Base-by-base conservation (phyloP, 2,797 vertebrate genomes). In the Epinephelus awoara region DNA sequence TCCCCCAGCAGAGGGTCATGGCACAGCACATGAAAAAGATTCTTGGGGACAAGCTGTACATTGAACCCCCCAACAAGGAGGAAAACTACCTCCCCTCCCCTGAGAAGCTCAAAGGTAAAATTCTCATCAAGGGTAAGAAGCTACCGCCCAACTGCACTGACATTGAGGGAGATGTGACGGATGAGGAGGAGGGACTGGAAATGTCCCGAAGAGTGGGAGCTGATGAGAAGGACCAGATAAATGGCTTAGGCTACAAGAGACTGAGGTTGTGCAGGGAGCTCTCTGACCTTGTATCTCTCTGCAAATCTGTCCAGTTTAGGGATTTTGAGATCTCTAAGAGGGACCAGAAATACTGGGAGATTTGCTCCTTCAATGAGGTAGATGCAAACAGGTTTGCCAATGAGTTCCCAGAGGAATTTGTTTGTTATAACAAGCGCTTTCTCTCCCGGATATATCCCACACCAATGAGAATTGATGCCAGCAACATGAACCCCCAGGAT, bases 401-500 rank as follows among this genome's bases (percentile, higher is more conserved):
- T 17, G 97, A 98, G 91, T 96, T 96, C 79, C 97, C 97, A 0
- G 97, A 97, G 17, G 97, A 98, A 89, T 97, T 97, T 93, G 97
- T 98, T 51, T 96, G 95, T 87, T 98, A 97, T 80, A 98, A 98
- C 91, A 98, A 98, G 75, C 93, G 96, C 63, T 97, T 97, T 91
- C 94, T 98, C 21, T 98, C 97, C 19, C 94, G 96, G 12, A 72
- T 98, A 40, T 97, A 96, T 89, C 97, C 97, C 73, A 98, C 96
- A 70, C 96, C 97, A 18, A 97, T 98, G 97, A 95, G 97, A 83
- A 98, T 98, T 5, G 97, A 98, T 7, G 96, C 97, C 89, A 98
- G 97, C 93, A 98, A 98, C 91, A 97, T 98, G 96, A 98, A 98
- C 90, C 97, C 97, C 2, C 97, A 98, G 93, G 97, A 98, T 84